Conservation (phyloP, 2,888 invertebrate genomes). For the Caenorhabditis imperialis region DNA sequence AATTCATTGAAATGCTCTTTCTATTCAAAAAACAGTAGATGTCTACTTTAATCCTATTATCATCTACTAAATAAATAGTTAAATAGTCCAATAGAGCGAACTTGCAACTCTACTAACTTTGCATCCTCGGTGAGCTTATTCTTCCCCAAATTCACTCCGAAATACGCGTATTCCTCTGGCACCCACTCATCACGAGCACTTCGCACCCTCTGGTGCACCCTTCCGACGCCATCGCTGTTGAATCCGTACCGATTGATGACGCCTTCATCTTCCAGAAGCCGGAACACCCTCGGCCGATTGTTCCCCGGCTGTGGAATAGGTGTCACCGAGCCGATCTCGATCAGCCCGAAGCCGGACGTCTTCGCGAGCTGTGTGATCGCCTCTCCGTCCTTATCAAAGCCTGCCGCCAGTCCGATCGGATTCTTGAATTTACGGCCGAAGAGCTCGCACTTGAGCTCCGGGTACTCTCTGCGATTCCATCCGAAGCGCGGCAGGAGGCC, state of each 20-base stretch:
- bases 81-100: too few species aligned
- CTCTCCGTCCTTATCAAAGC: slow-evolving; percentile 88
- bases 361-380: slow-evolving; percentile 53
- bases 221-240: slow-evolving; percentile 91
- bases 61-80: too few species aligned
- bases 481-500: slow-evolving; percentile 71
- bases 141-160: slow-evolving; percentile 96
- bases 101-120: slow-evolving; percentile 48
- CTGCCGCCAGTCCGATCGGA: slow-evolving; percentile 95
- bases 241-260: slow-evolving; percentile 85
- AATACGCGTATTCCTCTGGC: slow-evolving; percentile 54
- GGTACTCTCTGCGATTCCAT: slow-evolving; percentile 71
- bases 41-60: too few species aligned
- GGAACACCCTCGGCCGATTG: slow-evolving; percentile 91
- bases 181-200: slow-evolving; percentile 44
- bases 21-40: too few species aligned
- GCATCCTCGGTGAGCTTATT: slow-evolving; percentile 89
- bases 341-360: slow-evolving; percentile 90
- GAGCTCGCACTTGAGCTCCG: slow-evolving; percentile 67
- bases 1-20: too few species aligned
- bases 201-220: slow-evolving; percentile 69
- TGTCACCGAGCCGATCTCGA: slow-evolving; percentile 92
- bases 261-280: slow-evolving; percentile 85
- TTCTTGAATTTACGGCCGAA: slow-evolving; percentile 84
- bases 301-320: slow-evolving; percentile 94